Evolutionary conservation across 2,797 vertebrate species (phyloP).

Genomic region (Poeciliopsis paucimaculata): DNA sequence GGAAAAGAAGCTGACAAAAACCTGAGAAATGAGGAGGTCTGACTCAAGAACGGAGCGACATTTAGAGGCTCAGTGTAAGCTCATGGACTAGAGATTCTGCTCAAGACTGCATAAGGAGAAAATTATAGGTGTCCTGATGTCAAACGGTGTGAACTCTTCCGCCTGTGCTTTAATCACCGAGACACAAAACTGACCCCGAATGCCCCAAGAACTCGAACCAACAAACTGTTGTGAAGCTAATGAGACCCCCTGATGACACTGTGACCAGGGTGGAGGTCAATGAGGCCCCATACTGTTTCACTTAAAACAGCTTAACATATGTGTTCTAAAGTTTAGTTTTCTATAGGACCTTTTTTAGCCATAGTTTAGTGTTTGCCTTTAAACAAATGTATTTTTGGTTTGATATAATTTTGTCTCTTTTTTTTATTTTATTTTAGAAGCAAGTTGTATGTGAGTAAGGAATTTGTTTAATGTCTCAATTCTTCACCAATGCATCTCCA

Average conservation of each 20-base stretch:
- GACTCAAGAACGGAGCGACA: background rate
- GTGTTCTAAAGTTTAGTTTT: background rate
- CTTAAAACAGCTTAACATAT: constrained; percentile 6
- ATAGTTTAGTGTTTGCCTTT: background rate
- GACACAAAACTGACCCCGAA: constrained; percentile 43
- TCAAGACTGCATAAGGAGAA: constrained; percentile 38
- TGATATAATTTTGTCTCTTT: constrained; percentile 3
- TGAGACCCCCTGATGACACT: constrained; percentile 35
- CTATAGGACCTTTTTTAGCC: background rate
- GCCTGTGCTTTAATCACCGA: constrained; percentile 45
- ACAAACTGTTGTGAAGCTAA: constrained; percentile 32
- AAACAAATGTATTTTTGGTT: constrained; percentile 2
- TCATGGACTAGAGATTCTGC: constrained; percentile 28
- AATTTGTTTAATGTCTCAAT: constrained; percentile 37
- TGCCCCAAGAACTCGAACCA: constrained; percentile 29
- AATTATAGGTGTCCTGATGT: constrained; percentile 33
- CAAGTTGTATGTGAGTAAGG: constrained; percentile 3
- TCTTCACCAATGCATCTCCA: constrained; percentile 57
- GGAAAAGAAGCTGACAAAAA: background rate
- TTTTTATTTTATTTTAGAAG: background rate
- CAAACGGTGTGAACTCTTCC: constrained; percentile 33
- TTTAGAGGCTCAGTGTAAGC: constrained; percentile 28
- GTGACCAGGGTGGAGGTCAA: constrained; percentile 24
- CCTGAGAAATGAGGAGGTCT: constrained; percentile 30
- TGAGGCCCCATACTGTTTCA: constrained; percentile 21